A percentile compares a stretch with the other conserved stretches of the same genome.
Evolutionary conservation across 2,888 invertebrate species (phyloP).

Genomic region (Heliconius ethilla): DNA sequence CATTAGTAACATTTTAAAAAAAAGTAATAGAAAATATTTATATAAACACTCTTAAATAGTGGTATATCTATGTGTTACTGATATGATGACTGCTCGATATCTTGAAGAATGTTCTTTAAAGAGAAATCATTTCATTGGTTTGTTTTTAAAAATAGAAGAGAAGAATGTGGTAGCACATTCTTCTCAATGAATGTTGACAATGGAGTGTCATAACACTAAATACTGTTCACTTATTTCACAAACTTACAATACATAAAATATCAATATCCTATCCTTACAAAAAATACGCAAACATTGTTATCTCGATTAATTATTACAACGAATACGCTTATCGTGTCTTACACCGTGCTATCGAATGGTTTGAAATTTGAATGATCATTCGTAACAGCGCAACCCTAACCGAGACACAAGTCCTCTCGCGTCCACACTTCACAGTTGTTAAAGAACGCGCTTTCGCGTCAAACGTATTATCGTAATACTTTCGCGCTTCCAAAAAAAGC

Average conservation of each 20-base stretch:
- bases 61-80: no score
- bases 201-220: no score
- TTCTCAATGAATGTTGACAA: no score
- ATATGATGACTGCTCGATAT: no score
- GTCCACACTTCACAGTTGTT: constrained; percentile 47
- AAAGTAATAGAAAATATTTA: no score
- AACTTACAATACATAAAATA: not conserved
- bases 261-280: not conserved
- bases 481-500: constrained; percentile 54
- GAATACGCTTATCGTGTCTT: not conserved
- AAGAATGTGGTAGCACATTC: no score
- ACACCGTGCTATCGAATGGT: constrained; percentile 41
- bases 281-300: no score
- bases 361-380: constrained; percentile 27
- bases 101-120: no score
- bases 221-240: not conserved
- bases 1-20: no score
- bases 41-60: no score
- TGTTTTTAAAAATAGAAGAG: no score
- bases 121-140: no score
- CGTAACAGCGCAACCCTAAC: constrained; percentile 20
- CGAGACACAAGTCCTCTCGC: constrained; percentile 42
- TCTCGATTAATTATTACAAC: not conserved
- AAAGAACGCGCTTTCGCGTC: constrained; percentile 52
- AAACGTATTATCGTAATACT: constrained; percentile 54